Base-by-base conservation (phyloP, 2,113 vertebrate genomes). In the Megatriorchis doriae region DNA sequence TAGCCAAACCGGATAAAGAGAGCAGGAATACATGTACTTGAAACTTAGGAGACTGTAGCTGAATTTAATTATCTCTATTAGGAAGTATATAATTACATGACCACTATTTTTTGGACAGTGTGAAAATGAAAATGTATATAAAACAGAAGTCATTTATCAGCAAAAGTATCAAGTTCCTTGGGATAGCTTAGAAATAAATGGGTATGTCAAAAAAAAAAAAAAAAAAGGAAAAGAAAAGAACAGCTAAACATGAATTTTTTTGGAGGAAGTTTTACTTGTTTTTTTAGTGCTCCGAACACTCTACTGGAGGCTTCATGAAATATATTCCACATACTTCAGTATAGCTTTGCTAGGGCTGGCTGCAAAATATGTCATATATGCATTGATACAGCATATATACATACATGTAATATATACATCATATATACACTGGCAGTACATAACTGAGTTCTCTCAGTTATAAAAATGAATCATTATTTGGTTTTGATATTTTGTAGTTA, bases 261-360 rank as follows among this genome's bases (percentile, higher is more conserved):
- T 55, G 26, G 7, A 56, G 53, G 14, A 88, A 56, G 5, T 63
- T 79, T 66, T 56, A 32, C 9, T 1, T 3, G 11, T 0, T 22
- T 59, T 83, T 82, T 52, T n/a, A 62, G 9, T 56, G 18, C 18
- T 77, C 36, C 21, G n/a, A 59, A 25, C 16, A 40, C 14, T 66
- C 81, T n/a, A 42, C 34, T n/a, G 23, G 13, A 50, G 2, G 3
- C 36, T 66, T 86, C 8, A 2, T 47, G 22, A 77, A 80, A 78
- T 47, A 29, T 34, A 27, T 77, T 90, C 23, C 5, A 13, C 4
- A 7, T 48, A 52, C 6, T 7, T 53, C 0, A 0, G 3, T 43
- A 68, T 9, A 56, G 16, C 10, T 86, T n/a, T 91, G 20, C 32
- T 43, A 34, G 2, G 6, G 6, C 4, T 86, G 43, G 42, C 38